Conservation (phyloP, 2,888 invertebrate genomes). For the Tupiocoris notatus region DNA sequence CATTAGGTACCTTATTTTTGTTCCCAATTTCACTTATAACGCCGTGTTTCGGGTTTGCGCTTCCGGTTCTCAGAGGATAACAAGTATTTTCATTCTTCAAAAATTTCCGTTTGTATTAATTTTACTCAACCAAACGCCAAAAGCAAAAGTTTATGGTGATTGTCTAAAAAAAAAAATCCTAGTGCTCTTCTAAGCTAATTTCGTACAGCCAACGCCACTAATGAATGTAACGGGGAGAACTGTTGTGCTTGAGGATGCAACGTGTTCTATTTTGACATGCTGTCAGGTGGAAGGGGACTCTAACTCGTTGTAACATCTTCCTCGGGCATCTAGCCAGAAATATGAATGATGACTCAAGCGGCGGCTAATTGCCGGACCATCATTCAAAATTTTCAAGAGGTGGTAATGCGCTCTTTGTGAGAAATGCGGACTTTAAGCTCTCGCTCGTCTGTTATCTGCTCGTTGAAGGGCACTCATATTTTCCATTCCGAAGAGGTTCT, state of each 20-base stretch:
- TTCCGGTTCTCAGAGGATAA: no score
- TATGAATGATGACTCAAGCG: slow-evolving; percentile 24
- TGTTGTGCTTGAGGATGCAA: background rate
- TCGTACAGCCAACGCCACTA: background rate
- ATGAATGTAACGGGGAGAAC: background rate
- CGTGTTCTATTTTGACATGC: background rate
- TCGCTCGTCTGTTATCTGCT: background rate
- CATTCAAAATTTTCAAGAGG: slow-evolving; percentile 29
- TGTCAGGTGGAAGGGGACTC: background rate
- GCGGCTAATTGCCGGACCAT: slow-evolving; percentile 34
- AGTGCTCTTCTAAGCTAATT: background rate
- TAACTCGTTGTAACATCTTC: background rate
- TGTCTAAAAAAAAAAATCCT: no score
- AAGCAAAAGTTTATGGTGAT: no score
- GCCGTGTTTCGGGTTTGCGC: no score
- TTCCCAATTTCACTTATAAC: no score
- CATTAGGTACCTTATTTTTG: no score
- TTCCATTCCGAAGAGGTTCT: no score
- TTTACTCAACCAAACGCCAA: no score
- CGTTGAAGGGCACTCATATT: background rate
- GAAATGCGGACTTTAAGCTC: no score
- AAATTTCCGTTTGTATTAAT: background rate
- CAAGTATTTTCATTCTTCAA: no score
- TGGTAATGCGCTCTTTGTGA: slow-evolving; percentile 13
- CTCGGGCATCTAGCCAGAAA: slow-evolving; percentile 23